A percentile compares a stretch with the other conserved stretches of the same genome.
phyloP scores from a whole-genome alignment of 2,113 vertebrate species.

The Dicaeum eximium region DNA sequence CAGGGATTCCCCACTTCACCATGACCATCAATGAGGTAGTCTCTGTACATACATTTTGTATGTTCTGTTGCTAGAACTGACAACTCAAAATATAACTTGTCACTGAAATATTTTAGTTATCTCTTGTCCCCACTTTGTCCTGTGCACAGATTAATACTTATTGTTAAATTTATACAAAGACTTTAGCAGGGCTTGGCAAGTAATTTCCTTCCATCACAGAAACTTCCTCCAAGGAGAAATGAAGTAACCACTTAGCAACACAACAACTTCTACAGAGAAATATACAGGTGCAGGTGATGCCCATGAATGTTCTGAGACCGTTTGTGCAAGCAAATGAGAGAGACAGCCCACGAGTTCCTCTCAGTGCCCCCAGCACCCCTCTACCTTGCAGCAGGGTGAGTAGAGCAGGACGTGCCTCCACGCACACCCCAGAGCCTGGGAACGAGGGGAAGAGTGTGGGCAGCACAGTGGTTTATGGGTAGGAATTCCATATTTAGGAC shows the following conservation, averaged over 20 bases:
- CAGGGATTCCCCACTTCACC: not conserved
- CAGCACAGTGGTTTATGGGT: not conserved
- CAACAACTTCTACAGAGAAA: not conserved
- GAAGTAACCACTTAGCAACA: not conserved
- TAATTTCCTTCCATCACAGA: not conserved
- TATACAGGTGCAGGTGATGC: not conserved
- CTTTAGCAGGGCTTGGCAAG: not conserved
- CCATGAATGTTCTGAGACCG: not conserved
- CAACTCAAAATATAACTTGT: not conserved
- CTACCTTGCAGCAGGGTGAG: not conserved
- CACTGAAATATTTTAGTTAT: not conserved
- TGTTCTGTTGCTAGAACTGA: not conserved
- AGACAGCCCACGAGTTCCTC: not conserved
- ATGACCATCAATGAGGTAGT: not conserved
- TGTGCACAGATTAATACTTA: not conserved
- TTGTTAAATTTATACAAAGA: not conserved
- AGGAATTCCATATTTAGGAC: conserved; percentile 45
- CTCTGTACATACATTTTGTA: not conserved
- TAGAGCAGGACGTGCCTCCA: not conserved
- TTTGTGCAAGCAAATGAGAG: not conserved
- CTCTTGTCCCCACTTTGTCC: not conserved
- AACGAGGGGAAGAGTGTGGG: not conserved
- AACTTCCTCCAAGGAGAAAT: not conserved
- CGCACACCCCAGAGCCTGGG: not conserved
- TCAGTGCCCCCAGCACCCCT: not conserved